phyloP scores from a whole-genome alignment of 64 coral and sea anemone species.

The Exaiptasia diaphana region DNA sequence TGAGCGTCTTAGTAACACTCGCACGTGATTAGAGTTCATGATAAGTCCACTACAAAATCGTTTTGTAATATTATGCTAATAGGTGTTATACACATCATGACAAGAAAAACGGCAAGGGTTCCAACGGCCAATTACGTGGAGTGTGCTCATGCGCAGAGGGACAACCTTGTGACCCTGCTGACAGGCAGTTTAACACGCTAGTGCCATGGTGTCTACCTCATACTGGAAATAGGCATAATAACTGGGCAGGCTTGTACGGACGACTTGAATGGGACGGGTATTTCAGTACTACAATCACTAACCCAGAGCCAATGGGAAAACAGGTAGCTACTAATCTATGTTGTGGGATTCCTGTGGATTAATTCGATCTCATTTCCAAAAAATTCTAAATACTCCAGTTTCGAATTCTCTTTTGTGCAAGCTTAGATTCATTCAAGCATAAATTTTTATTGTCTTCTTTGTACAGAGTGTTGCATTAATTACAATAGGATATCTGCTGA shows the following conservation, averaged over 20 bases:
- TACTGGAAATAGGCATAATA: slow-evolving; percentile 93
- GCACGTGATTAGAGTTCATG: too few species aligned
- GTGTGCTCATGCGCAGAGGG: slow-evolving; percentile 93
- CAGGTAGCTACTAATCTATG: slow-evolving; percentile 64
- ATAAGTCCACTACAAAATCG: too few species aligned
- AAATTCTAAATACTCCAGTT: not conserved
- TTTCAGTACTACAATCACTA: slow-evolving; percentile 95
- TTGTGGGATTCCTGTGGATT: not conserved
- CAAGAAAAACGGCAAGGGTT: slow-evolving; percentile 81
- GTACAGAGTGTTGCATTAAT: too few species aligned
- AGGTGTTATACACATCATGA: slow-evolving; percentile 88
- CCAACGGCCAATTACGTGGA: slow-evolving; percentile 64
- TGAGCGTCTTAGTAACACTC: too few species aligned
- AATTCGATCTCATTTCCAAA: not conserved
- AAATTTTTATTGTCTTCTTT: too few species aligned
- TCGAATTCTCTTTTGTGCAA: too few species aligned
- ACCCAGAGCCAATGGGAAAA: slow-evolving; percentile 98
- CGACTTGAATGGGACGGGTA: slow-evolving; percentile 95
- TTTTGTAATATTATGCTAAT: too few species aligned
- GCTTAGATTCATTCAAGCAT: too few species aligned
- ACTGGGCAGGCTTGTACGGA: slow-evolving; percentile 95
- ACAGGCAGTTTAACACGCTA: slow-evolving; percentile 87
- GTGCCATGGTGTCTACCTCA: slow-evolving; percentile 97
- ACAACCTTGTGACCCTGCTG: slow-evolving; percentile 75
- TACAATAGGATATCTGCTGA: too few species aligned